Evolutionary conservation across 2,797 vertebrate genomes (phyloP).

Genomic region (Malurus leucopterus): DNA sequence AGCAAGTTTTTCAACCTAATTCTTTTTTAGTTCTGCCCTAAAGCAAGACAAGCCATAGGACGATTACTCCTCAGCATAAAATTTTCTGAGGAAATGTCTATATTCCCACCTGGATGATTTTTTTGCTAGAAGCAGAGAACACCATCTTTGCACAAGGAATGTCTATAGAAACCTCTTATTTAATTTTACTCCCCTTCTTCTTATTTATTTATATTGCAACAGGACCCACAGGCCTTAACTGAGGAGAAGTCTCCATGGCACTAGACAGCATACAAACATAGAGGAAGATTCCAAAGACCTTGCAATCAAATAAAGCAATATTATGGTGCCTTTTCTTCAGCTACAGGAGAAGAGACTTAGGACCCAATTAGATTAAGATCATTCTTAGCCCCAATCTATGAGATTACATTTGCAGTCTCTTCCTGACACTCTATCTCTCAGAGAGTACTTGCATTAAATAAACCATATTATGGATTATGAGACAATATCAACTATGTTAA

Average conservation of each 20-base stretch:
- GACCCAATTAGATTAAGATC: slow-evolving; percentile 41
- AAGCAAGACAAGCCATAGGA: not conserved
- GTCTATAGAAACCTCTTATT: not conserved
- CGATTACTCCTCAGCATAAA: not conserved
- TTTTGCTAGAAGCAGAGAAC: not conserved
- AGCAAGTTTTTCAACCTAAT: not conserved
- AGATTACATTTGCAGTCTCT: slow-evolving; percentile 29
- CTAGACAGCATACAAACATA: slow-evolving; percentile 30
- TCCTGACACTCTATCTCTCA: slow-evolving; percentile 43
- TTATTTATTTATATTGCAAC: not conserved
- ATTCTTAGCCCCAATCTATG: not conserved
- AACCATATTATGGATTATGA: slow-evolving; percentile 12
- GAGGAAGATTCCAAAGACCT: not conserved
- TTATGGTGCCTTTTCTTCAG: slow-evolving; percentile 45
- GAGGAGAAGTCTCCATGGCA: slow-evolving; percentile 31
- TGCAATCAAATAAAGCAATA: slow-evolving; percentile 37
- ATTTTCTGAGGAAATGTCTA: not conserved
- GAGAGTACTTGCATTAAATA: not conserved
- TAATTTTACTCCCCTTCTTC: not conserved
- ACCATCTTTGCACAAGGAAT: not conserved
- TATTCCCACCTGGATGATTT: not conserved
- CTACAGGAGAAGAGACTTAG: slow-evolving; percentile 10
- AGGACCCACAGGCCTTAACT: not conserved
- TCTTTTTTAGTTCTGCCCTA: not conserved
- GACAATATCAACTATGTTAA: not conserved